Base-by-base conservation (phyloP, 2,888 invertebrate species). In the Allacma fusca region DNA sequence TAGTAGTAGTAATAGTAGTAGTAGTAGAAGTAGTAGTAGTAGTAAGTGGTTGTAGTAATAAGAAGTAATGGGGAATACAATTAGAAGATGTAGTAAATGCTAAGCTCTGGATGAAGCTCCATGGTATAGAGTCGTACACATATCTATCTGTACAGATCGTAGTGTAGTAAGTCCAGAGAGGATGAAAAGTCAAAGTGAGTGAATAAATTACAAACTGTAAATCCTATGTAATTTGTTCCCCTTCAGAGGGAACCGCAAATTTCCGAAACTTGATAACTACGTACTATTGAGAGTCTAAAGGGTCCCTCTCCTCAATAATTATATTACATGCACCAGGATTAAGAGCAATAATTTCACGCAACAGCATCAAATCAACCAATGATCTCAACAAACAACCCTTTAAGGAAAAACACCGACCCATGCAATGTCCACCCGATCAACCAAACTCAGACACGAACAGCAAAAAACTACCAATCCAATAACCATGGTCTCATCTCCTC, bases 181-280 rank as follows among this genome's bases (percentile, higher is more conserved):
- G 4, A 50, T n/a, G n/a, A n/a, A 13, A 13, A 50, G n/a, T 2
- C 4, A 13, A 16, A 12, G 19, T 16, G 50, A 50, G n/a, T 5
- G 50, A 50, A 50, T 50, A 50, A 50, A 50, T 50, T 50, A 50
- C 50, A 50, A 50, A 50, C 2, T 50, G 50, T 50, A 68, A 16
- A 28, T 67, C 23, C 29, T 34, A 68, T 68, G 68, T 68, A 68
- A 68, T 34, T 34, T n/a, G 34, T 68, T 34, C 68, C 29, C n/a
- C 34, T 50, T 34, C 26, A 68, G n/a, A 26, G 23, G n/a, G 68
- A 68, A 68, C 68, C 68, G 68, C 68, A 68, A 68, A 68, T 68
- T 40, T 68, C 19, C 23, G 16, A 50, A 50, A 50, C n/a, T 19
- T 50, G 50, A 34, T 34, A 34, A 34, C 34, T 34, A 34, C 9